Evolutionary conservation across 2,113 vertebrate genomes (phyloP).

Genomic region (Peromyscus maniculatus): DNA sequence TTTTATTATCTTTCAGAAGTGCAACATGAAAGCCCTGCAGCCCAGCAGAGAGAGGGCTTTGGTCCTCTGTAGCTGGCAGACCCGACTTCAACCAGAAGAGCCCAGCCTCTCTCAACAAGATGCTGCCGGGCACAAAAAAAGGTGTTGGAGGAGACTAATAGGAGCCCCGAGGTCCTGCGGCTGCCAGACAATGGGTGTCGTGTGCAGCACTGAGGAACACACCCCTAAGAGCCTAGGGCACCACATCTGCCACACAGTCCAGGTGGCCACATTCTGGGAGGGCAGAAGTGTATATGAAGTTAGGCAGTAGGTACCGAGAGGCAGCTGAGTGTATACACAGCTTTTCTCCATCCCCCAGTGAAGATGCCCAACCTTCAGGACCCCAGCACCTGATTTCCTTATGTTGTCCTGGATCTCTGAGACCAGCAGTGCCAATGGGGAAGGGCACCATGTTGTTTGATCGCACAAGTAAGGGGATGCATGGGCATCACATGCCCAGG

Average conservation of each 20-base stretch:
- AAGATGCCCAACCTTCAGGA: neutral
- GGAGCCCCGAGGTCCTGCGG: constrained; percentile 25
- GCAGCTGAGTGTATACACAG: neutral
- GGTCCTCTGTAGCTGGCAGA: constrained; percentile 79
- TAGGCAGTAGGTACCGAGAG: neutral
- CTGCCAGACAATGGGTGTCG: constrained; percentile 72
- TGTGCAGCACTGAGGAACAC: neutral
- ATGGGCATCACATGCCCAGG: neutral
- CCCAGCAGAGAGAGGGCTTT: constrained; percentile 82
- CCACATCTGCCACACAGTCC: neutral
- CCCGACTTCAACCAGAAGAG: constrained; percentile 78
- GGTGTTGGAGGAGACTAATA: constrained; percentile 68
- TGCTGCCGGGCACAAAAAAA: constrained; percentile 69
- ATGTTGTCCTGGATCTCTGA: neutral
- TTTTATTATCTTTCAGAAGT: constrained; percentile 88
- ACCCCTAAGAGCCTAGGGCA: neutral
- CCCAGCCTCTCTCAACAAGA: constrained; percentile 73
- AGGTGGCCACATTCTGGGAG: neutral
- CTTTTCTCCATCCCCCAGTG: neutral
- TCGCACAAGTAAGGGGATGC: neutral
- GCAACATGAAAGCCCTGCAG: constrained; percentile 87
- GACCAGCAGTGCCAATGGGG: neutral
- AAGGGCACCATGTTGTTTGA: neutral
- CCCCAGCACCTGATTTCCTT: neutral
- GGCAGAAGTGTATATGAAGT: neutral